These are phyloP conservation scores for Protonibea diacanthus DNA, from an alignment of 2,797 vertebrate species.

Conservation along the genomic window DNA sequence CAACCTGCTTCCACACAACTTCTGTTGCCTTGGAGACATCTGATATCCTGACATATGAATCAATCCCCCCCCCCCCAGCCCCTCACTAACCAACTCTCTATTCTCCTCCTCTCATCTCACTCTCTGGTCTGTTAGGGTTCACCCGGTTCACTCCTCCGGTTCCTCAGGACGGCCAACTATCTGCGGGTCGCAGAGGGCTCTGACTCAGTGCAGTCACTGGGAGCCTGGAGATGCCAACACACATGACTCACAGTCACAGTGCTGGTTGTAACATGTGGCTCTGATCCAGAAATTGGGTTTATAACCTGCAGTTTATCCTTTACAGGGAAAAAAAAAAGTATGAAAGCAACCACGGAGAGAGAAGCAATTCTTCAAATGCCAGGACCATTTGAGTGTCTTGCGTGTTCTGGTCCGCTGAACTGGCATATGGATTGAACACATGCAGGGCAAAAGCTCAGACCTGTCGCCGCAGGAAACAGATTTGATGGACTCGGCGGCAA, in stretches of 20 bases:
- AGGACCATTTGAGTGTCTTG: slow-evolving; percentile 40
- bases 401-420: slow-evolving; percentile 60
- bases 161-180: not conserved
- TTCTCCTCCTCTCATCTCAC: slow-evolving; percentile 21
- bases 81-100: slow-evolving; percentile 9
- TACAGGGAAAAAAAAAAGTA: slow-evolving; percentile 9
- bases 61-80: slow-evolving; percentile 12
- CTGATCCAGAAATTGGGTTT: slow-evolving; percentile 1
- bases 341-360: slow-evolving; percentile 25
- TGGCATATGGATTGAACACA: slow-evolving; percentile 70
- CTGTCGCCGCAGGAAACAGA: slow-evolving; percentile 40
- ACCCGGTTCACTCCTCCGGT: not conserved
- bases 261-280: slow-evolving; percentile 32
- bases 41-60: slow-evolving; percentile 69
- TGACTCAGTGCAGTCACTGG: slow-evolving; percentile 15
- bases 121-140: slow-evolving; percentile 41
- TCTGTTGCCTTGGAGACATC: slow-evolving; percentile 80
- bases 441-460: slow-evolving; percentile 66
- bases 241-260: slow-evolving; percentile 18
- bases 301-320: slow-evolving; percentile 27
- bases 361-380: slow-evolving; percentile 62
- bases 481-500: slow-evolving; percentile 54
- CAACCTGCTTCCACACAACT: slow-evolving; percentile 50
- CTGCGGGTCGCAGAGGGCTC: slow-evolving; percentile 1
- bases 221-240: slow-evolving; percentile 22